Percentiles rank a stretch among this genome's conserved stretches.
These are phyloP conservation scores for Lasioglossum pauxillum DNA, from an alignment of 2,888 invertebrate genomes.

Conservation along the genomic window DNA sequence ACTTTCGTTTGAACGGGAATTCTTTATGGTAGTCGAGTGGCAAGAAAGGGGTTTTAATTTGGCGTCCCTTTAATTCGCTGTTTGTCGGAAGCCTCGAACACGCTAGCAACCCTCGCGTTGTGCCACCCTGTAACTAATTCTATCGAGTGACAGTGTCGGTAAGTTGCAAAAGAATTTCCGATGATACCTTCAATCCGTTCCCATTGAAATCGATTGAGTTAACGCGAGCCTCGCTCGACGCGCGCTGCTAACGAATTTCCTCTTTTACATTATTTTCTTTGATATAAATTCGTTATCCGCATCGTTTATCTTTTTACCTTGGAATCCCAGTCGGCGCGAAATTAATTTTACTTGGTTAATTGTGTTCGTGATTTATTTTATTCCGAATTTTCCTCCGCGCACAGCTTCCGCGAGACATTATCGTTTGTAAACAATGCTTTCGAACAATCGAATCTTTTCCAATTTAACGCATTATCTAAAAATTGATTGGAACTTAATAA, in stretches of 20 bases:
- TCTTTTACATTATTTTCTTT: not conserved
- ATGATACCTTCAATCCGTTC: not conserved
- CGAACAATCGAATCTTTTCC: not conserved
- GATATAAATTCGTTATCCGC: not conserved
- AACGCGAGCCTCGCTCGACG: not conserved
- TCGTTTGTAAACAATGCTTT: not conserved
- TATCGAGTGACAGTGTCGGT: not conserved
- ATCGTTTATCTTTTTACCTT: not conserved
- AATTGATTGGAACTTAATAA: not conserved
- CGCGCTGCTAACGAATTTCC: not conserved
- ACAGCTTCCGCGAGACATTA: not conserved
- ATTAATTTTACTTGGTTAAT: not conserved
- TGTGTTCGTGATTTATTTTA: constrained; percentile 2
- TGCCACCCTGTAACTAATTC: constrained; percentile 4
- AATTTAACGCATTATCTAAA: not conserved
- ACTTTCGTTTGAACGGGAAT: not conserved
- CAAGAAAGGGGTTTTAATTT: constrained; percentile 6
- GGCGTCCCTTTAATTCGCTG: not conserved
- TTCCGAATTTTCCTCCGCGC: not conserved
- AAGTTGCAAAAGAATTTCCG: not conserved
- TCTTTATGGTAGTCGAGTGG: constrained; percentile 1
- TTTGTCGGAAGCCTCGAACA: not conserved
- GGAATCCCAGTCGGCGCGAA: not conserved
- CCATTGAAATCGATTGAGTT: not conserved
- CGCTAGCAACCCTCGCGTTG: too few relatives aligned